Evolutionary conservation across 2,888 invertebrate species (phyloP), one percentile per base, ranked within the genome.

Genomic region (Hipparchia semele): DNA sequence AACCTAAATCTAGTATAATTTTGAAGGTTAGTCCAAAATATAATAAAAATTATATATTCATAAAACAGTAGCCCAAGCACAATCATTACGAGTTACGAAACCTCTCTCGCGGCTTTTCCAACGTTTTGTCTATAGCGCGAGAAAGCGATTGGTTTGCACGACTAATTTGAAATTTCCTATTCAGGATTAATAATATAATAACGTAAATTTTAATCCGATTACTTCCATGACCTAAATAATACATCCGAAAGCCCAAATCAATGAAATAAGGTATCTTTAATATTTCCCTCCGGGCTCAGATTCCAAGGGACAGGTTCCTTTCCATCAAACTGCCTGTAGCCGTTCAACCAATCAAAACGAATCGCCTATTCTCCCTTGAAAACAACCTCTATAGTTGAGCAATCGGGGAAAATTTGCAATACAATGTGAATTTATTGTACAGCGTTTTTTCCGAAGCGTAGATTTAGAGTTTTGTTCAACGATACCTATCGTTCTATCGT

Each of bases 341-440:
- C 79, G 76, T 80, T 79, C 80, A 74, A 80, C 83, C 86, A 86
- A 87, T 87, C 86, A 86, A 84, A 86, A 82, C 73, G 80, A 87
- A 88, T 84, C 80, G 81, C 75, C 83, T 74, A 83, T 83, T 82
- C 70, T 78, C 77, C 71, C 77, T 79, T 76, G 78, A 80, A 80
- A 83, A 81, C 78, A 75, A 77, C 76, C 79, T 79, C 79, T 69
- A 73, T 70, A 58, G 61, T 73, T 75, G 72, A 78, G 80, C 81
- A 81, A 83, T 82, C 80, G 76, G 74, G 65, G 68, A 75, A 73
- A 73, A 75, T 72, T 72, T 75, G 68, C 70, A 71, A 72, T 72
- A 73, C 72, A 75, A 71, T 54, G 71, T 67, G 73, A 70, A 73
- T 75, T 75, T 75, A 65, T 75, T 65, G 65, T 71, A 49, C 73